Base-by-base conservation (phyloP, 2,888 invertebrate species). In the Gastracanthus pulcherrimus region DNA sequence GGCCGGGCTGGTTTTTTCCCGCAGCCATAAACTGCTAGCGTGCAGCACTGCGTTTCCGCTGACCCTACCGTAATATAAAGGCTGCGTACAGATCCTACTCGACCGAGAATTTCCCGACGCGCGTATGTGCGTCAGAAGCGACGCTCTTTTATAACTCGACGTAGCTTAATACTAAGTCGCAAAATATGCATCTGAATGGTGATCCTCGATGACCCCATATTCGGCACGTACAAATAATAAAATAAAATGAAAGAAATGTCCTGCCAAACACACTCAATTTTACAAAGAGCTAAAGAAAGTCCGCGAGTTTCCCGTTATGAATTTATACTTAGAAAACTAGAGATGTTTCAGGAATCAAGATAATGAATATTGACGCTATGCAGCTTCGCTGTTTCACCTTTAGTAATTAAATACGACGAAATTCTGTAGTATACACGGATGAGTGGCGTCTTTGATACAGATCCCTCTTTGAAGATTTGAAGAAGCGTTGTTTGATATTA, bases 401-500 rank as follows among this genome's bases (percentile, higher is more conserved):
- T 75, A n/a, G n/a, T n/a, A 64, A 75, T 75, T 75, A 74, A 74
- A 45, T 62, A 48, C 23, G 45, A 34, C 34, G 31, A 62, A 75
- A 75, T 75, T 36, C 9, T 9, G 11, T 7, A 6, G 31, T 36
- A 45, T 7, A 62, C 31, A n/a, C 3, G 45, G 16, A 2, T 38
- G 23, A 23, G 16, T 69, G 26, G 26, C 70, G 70, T 34, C 62
- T 77, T 70, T 77, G 62, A 51, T 36, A 23, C 48, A 0, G 34
- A 23, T 26, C 6, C n/a, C 67, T 23, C 55, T 62, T 60, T 60
- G 60, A 29, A 4, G 60, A 34, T 34, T 62, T 45, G 13, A 45
- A 45, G 45, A 45, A 45, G 13, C 45, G n/a, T 4, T 45, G 11
- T 45, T 45, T n/a, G 2, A 45, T n/a, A 31, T 60, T 4, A 60